These are phyloP conservation scores for Blera fallax DNA, from an alignment of 2,888 invertebrate species.

Conservation along the genomic window DNA sequence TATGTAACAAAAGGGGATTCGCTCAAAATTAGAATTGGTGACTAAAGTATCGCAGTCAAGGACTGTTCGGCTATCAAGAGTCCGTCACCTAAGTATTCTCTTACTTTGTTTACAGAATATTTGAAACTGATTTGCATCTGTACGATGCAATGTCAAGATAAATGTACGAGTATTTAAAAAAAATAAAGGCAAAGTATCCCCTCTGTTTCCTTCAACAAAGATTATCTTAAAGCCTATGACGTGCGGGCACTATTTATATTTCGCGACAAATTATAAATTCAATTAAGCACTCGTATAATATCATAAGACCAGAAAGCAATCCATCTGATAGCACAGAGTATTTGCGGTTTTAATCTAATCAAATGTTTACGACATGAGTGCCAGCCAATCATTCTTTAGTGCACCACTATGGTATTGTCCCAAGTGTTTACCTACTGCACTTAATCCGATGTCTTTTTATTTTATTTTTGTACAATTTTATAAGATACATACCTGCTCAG, in stretches of 20 bases:
- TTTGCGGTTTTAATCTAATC: slow-evolving; percentile 14
- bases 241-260: neutral
- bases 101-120: neutral
- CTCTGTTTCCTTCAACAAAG: neutral
- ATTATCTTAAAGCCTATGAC: neutral
- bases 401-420: too few species aligned
- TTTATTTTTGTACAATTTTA: neutral
- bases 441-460: neutral
- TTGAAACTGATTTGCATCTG: neutral
- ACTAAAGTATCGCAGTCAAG: too few species aligned
- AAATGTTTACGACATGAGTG: neutral
- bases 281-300: neutral
- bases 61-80: too few species aligned
- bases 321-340: slow-evolving; percentile 2
- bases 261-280: neutral
- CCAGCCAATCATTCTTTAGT: neutral
- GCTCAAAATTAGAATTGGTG: too few species aligned
- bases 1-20: too few species aligned
- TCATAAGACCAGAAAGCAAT: neutral
- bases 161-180: too few species aligned
- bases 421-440: neutral
- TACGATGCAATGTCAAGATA: neutral
- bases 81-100: too few species aligned
- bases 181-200: too few species aligned
- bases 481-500: too few species aligned